Evolutionary conservation across 2,797 vertebrate genomes (phyloP).

Genomic region (Staurois parvus): DNA sequence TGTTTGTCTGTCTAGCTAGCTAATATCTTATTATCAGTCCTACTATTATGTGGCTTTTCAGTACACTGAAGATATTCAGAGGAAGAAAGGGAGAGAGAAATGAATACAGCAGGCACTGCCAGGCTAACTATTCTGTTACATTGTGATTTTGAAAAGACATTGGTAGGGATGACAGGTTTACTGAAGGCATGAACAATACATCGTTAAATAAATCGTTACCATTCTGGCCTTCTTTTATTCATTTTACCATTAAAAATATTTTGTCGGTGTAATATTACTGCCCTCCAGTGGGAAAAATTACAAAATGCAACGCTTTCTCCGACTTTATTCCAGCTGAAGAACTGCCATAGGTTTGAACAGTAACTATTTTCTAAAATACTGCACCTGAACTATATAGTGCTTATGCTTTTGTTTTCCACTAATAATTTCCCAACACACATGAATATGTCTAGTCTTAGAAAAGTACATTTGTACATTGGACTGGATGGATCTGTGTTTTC

Average conservation of each 20-base stretch:
- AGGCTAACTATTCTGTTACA: conserved; percentile 62
- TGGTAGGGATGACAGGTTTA: conserved; percentile 63
- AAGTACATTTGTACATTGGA: no score
- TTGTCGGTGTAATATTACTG: conserved; percentile 41
- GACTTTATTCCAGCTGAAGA: not conserved
- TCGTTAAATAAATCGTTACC: conserved; percentile 61
- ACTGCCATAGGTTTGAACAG: not conserved
- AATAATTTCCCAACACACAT: no score
- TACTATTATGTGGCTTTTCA: conserved; percentile 38
- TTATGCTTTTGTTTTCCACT: no score
- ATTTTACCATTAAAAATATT: conserved; percentile 6
- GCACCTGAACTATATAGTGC: no score
- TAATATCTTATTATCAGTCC: conserved; percentile 9
- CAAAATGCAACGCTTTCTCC: not conserved
- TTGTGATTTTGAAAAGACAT: conserved; percentile 63
- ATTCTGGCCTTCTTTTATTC: conserved; percentile 46
- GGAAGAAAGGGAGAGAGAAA: not conserved
- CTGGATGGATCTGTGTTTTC: no score
- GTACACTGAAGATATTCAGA: conserved; percentile 45
- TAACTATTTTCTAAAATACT: no score
- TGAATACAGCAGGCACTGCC: conserved; percentile 58
- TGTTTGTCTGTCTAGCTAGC: not conserved
- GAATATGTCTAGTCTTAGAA: no score
- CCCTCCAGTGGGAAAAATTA: conserved; percentile 41
- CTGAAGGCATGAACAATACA: conserved; percentile 63